Base-by-base conservation (phyloP, 1,140 invertebrate genomes). In the Heterodera carotae region DNA sequence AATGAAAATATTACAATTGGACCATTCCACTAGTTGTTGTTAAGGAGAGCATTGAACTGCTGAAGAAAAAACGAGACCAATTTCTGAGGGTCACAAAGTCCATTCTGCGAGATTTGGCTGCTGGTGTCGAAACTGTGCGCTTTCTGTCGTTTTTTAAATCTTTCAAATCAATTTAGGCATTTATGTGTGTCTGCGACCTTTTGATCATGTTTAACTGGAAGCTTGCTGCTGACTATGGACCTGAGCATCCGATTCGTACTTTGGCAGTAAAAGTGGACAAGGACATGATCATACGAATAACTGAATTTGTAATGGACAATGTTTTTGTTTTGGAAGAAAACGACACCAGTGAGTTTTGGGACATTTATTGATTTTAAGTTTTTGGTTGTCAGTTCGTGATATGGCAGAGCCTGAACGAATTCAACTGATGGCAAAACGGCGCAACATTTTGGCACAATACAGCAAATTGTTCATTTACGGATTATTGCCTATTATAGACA, bases 401-500 rank as follows among this genome's bases (percentile, higher is more conserved):
- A 86, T 83, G 34, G 96, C 97, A 89, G 95, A 98, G 87, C 94
- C 96, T 89, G 91, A 92, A 0, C 93, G 93, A 83, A 98, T 98
- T 84, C 95, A 98, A 90, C 93, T 96, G 86, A 89, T 98, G 29
- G 96, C 98, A 89, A 98, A 97, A 89, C 91, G 94, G 76, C 91
- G 97, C 82, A 98, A 96, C 87, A 95, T 97, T 87, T 90, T 99
- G 67, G 94, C 96, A 2, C 93, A 94, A 67, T 99, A 95, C 89
- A 97, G 95, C 89, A 99, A 99, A 89, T 90, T 99, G 29, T 93
- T 98, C 82, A 94, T 98, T 59, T 98, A 98, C 89, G 97, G 98
- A 88, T 93, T 98, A 79, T 92, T 98, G 84, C 94, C 93, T 4
- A 95, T 95, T 2, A 93, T 93, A 85, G 92, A 93, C 81, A 95